Evolutionary conservation across 2,888 invertebrate genomes (phyloP), one percentile per base, ranked within the genome.

Genomic region (Dynastes tityus): DNA sequence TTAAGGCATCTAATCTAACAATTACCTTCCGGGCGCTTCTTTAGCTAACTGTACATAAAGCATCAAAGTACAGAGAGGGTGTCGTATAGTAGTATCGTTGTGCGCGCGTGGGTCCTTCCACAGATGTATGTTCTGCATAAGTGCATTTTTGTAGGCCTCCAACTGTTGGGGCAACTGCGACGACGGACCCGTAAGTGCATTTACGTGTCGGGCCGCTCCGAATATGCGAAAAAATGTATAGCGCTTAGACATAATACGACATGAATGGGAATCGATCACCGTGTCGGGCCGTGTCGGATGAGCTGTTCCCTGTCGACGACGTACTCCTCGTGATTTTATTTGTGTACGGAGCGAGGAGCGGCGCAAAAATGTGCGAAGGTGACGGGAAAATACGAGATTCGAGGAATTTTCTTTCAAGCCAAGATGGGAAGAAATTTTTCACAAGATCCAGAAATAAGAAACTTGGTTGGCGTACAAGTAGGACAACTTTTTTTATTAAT

Each of bases 131-230:
- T 84, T 83, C 83, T 84, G 84, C 85, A 85, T 87, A 88, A 88
- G 88, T 88, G 88, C 87, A 88, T 87, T 87, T 88, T 87, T 87
- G 87, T 87, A 87, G 88, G 87, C 61, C 73, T 61, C 40, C 61
- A 61, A 61, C 87, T 87, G 87, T 86, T 86, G 84, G 85, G 84
- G 84, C 84, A 85, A 85, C 87, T 87, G 86, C 85, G 86, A 74
- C 68, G 84, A 86, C 86, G 85, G 85, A 85, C 65, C 61, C 86
- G 85, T 89, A 89, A 89, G 89, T 89, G 89, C 89, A 89, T 89
- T 89, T 88, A 87, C 89, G 86, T 89, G 89, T 89, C 86, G 87
- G 85, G 83, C 80, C 83, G 84, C 84, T 85, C 86, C 85, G 84
- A 86, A 87, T 85, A 85, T 87, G 87, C 86, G 87, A 87, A 87